Percentiles rank a stretch among this genome's conserved stretches.
Evolutionary conservation across 2,888 invertebrate genomes (phyloP).

Genomic region (Mesopsocus fuscifrons): DNA sequence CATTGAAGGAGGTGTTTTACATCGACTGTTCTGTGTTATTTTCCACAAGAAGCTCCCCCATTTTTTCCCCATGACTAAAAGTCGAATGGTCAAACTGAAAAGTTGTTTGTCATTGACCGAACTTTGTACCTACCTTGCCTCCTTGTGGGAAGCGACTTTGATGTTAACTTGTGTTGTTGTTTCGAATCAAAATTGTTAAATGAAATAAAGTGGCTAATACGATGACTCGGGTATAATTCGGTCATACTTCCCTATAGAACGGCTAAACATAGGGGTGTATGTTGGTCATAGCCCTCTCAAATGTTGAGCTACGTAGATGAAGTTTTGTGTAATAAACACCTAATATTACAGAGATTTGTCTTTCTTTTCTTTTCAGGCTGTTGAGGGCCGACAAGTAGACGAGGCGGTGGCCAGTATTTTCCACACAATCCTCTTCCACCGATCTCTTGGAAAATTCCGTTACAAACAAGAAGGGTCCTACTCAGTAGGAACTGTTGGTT

Average conservation of each 20-base stretch:
- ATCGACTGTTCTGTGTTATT: constrained; percentile 5
- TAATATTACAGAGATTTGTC: neutral
- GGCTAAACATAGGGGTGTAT: neutral
- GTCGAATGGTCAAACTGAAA: neutral
- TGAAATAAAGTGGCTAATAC: too few relatives aligned
- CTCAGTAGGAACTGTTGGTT: constrained; percentile 87
- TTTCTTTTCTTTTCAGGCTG: constrained; percentile 29
- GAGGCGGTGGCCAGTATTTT: constrained; percentile 82
- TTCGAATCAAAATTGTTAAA: too few relatives aligned
- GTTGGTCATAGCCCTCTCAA: too few relatives aligned
- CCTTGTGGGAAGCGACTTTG: neutral
- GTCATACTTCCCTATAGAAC: neutral
- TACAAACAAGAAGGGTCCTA: constrained; percentile 90
- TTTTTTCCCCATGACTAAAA: neutral
- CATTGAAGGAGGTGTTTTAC: too few relatives aligned
- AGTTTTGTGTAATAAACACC: too few relatives aligned
- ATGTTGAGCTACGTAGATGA: too few relatives aligned
- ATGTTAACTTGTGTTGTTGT: too few relatives aligned
- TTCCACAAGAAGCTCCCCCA: constrained; percentile 1
- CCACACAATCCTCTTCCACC: constrained; percentile 80
- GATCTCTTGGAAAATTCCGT: constrained; percentile 80
- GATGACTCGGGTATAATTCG: too few relatives aligned
- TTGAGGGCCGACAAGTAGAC: constrained; percentile 82
- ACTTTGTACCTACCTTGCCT: neutral
- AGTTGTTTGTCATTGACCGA: neutral